Evolutionary conservation across 2,888 invertebrate species (phyloP).

Genomic region (Torymus aiolomorphi): DNA sequence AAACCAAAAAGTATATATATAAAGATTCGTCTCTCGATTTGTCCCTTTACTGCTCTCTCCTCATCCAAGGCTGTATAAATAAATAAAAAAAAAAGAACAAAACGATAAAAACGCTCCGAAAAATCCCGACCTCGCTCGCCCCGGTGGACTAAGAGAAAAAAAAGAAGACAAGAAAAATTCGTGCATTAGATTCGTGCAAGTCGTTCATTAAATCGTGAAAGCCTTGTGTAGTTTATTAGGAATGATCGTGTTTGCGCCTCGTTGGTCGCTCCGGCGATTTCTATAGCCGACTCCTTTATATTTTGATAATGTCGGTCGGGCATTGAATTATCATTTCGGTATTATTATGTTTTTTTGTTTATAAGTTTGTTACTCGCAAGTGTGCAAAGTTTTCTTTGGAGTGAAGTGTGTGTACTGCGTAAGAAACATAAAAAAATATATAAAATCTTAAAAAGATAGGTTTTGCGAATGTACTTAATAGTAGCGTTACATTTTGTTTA

Average conservation of each 20-base stretch:
- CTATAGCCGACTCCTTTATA: not conserved
- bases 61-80: slow-evolving; percentile 46
- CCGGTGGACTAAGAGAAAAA: slow-evolving; percentile 58
- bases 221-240: slow-evolving; percentile 71
- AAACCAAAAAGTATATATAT: slow-evolving; percentile 6
- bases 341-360: slow-evolving; percentile 10
- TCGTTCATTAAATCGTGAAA: slow-evolving; percentile 69
- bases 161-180: slow-evolving; percentile 63
- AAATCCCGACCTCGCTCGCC: slow-evolving; percentile 61
- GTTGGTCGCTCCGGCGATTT: slow-evolving; percentile 41
- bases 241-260: slow-evolving; percentile 50
- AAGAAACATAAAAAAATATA: slow-evolving; percentile 22
- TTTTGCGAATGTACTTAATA: slow-evolving; percentile 5
- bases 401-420: slow-evolving; percentile 10
- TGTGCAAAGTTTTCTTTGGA: slow-evolving; percentile 40
- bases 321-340: not conserved
- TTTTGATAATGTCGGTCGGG: not conserved
- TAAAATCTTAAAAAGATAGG: slow-evolving; percentile 32
- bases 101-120: slow-evolving; percentile 32
- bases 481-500: slow-evolving; percentile 25
- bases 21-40: slow-evolving; percentile 48
- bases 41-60: slow-evolving; percentile 43
- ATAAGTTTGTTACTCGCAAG: slow-evolving; percentile 13
- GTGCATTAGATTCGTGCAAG: slow-evolving; percentile 70
- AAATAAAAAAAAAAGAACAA: slow-evolving; percentile 24